Conservation (phyloP, 2,888 invertebrate genomes). For the Rotaria macrura region DNA sequence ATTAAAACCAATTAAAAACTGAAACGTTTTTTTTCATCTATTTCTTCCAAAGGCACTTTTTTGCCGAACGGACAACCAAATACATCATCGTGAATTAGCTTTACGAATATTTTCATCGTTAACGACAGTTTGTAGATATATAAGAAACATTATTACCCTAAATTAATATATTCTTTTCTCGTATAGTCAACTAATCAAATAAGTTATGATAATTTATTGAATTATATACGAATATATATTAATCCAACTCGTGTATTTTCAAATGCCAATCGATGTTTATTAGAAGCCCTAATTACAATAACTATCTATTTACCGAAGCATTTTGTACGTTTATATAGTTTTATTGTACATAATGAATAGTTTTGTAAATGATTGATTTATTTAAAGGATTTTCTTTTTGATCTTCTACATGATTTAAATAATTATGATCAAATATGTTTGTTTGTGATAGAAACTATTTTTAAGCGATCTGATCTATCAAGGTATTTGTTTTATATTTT, state of each 20-base stretch:
- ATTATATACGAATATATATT: not conserved
- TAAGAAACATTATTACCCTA: not conserved
- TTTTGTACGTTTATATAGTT: not conserved
- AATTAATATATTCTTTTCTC: not conserved
- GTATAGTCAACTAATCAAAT: not conserved
- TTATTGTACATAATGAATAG: too few species aligned
- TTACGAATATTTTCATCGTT: not conserved
- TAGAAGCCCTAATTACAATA: not conserved
- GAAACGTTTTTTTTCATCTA: not conserved
- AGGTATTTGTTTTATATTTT: not conserved
- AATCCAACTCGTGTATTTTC: not conserved
- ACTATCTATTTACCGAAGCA: not conserved
- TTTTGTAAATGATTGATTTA: not conserved
- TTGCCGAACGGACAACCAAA: not conserved
- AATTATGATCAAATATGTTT: not conserved
- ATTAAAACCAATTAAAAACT: not conserved
- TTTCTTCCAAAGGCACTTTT: not conserved
- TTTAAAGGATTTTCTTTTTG: constrained; percentile 2
- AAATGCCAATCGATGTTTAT: not conserved
- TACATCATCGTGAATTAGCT: not conserved
- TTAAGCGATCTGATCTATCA: not conserved
- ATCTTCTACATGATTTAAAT: not conserved
- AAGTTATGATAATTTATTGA: not conserved
- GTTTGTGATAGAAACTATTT: not conserved
- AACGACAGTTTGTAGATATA: not conserved